A percentile compares a stretch with the other conserved stretches of the same genome.
Conservation (phyloP, 2,797 vertebrate genomes). For the Darevskia mixta region DNA sequence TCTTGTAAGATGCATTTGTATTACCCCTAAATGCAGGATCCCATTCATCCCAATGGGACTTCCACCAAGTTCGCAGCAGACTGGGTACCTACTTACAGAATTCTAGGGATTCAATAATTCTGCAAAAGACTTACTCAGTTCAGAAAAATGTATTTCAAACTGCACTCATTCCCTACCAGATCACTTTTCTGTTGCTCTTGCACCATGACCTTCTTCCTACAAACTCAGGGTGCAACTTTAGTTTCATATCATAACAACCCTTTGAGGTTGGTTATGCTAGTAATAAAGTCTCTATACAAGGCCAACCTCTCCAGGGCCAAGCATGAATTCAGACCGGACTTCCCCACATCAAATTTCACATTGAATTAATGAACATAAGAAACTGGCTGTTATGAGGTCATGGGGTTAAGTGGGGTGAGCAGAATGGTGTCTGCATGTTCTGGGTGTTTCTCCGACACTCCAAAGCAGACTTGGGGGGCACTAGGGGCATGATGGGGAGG, state of each 20-base stretch:
- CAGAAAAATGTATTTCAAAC: too few species aligned
- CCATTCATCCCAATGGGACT: not conserved
- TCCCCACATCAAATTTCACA: not conserved
- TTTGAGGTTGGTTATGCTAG: not conserved
- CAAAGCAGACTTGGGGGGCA: too few species aligned
- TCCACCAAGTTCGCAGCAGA: not conserved
- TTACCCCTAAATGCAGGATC: not conserved
- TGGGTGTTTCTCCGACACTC: too few species aligned
- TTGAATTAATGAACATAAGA: not conserved
- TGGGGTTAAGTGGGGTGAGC: too few species aligned
- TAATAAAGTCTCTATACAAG: not conserved
- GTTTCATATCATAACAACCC: not conserved
- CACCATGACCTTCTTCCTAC: not conserved
- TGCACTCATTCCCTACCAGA: not conserved
- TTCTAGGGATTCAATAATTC: not conserved
- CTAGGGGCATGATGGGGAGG: too few species aligned
- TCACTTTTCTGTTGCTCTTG: not conserved
- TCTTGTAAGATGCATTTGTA: not conserved
- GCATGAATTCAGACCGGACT: not conserved
- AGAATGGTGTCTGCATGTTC: too few species aligned
- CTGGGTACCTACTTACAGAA: not conserved
- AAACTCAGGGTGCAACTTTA: not conserved
- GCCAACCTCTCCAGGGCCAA: not conserved
- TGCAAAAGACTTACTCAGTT: not conserved
- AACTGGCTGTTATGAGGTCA: not conserved